These are phyloP conservation scores for Lasioglossum villosulum DNA, from an alignment of 2,888 invertebrate genomes.

Conservation along the genomic window DNA sequence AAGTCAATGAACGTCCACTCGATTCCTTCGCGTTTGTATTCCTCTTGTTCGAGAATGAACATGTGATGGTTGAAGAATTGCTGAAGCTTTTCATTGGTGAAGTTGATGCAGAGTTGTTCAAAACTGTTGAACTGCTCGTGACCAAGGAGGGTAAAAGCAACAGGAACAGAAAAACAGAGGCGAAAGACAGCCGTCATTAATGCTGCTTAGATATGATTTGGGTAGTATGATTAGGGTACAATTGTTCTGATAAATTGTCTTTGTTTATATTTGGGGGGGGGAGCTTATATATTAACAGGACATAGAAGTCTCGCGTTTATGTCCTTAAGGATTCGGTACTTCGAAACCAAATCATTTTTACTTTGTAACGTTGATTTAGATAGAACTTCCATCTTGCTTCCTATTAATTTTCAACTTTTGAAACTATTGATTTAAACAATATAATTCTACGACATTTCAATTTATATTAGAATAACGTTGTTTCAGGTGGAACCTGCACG, in stretches of 20 bases:
- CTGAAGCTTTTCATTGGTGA: conserved; percentile 92
- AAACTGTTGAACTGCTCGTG: conserved; percentile 89
- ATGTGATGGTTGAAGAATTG: conserved; percentile 93
- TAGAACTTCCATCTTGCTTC: background rate
- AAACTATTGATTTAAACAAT: background rate
- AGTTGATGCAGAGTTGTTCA: conserved; percentile 92
- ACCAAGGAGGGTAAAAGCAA: conserved; percentile 70
- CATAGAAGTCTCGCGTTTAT: conserved; percentile 19
- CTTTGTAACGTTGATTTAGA: background rate
- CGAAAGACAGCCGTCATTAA: conserved; percentile 70
- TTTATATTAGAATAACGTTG: background rate
- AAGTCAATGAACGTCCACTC: conserved; percentile 92
- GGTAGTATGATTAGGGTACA: background rate
- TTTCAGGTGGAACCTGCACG: too few relatives aligned
- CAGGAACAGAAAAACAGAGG: conserved; percentile 68
- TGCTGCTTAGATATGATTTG: conserved; percentile 56
- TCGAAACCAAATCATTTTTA: background rate
- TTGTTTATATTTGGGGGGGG: background rate
- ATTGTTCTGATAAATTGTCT: background rate
- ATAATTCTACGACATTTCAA: background rate
- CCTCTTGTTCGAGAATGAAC: conserved; percentile 92
- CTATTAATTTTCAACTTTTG: background rate
- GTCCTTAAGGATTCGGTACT: background rate
- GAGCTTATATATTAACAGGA: background rate
- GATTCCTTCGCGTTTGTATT: conserved; percentile 91